phyloP scores from a whole-genome alignment of 2,113 vertebrate species.

The Sceloporus tristichus region DNA sequence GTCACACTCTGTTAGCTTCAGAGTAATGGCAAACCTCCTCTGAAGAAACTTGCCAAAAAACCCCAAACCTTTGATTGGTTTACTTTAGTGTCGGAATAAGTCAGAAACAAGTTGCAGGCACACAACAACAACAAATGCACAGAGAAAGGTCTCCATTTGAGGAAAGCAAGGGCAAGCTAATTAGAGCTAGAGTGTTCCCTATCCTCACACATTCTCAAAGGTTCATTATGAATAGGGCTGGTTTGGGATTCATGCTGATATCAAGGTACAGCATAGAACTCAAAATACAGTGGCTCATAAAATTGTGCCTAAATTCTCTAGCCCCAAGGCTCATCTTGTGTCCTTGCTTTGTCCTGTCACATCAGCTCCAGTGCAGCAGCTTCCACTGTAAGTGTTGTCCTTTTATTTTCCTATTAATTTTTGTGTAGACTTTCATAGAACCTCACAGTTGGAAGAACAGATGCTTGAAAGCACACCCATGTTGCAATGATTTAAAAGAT shows the following conservation, averaged over 20 bases:
- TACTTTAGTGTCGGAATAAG: too few species aligned
- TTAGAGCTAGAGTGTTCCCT: background rate
- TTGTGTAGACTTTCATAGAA: background rate
- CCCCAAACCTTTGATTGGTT: too few species aligned
- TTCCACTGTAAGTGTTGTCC: background rate
- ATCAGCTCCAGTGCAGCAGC: background rate
- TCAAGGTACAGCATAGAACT: too few species aligned
- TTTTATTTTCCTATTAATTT: background rate
- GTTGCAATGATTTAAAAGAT: constrained; percentile 19
- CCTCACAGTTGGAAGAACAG: background rate
- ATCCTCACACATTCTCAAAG: background rate
- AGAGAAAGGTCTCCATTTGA: background rate
- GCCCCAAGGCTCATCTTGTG: background rate
- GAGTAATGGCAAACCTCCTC: too few species aligned
- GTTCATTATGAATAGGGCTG: background rate
- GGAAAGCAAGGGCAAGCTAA: background rate
- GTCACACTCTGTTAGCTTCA: too few species aligned
- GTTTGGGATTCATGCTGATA: background rate
- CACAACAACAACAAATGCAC: too few species aligned
- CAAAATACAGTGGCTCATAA: background rate
- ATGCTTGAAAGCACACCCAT: background rate
- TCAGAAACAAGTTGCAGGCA: too few species aligned
- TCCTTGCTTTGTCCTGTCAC: background rate
- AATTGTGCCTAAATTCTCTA: background rate
- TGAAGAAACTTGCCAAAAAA: too few species aligned